phyloP scores from a whole-genome alignment of 2,888 invertebrate species.

The Linyphia triangularis region DNA sequence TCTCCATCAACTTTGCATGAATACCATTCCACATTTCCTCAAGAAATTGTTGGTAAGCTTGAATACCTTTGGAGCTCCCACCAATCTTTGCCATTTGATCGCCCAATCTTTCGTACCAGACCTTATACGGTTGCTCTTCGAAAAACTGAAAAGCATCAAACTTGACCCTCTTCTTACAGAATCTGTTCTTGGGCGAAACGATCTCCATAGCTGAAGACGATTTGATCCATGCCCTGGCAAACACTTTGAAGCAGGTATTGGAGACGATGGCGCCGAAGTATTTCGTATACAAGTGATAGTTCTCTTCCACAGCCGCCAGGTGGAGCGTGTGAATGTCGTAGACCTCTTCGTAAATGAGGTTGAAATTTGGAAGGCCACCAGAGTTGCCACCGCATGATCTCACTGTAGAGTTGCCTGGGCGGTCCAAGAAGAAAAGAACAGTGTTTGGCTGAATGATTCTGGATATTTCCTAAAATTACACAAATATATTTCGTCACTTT shows the following conservation, averaged over 20 bases:
- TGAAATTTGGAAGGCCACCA: not conserved
- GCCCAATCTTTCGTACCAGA: not conserved
- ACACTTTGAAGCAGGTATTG: slow-evolving; percentile 16
- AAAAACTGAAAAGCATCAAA: not conserved
- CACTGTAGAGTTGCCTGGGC: not conserved
- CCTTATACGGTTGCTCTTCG: not conserved
- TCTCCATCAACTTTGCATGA: not conserved
- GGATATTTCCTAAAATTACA: not conserved
- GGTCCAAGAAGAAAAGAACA: slow-evolving; percentile 15
- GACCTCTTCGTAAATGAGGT: not conserved
- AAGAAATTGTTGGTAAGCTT: not conserved
- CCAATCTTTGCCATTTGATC: not conserved
- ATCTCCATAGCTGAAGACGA: not conserved
- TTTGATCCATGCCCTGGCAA: not conserved
- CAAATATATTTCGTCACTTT: not conserved
- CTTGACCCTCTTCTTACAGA: not conserved
- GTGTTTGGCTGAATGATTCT: not conserved
- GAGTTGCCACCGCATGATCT: not conserved
- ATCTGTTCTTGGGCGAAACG: not conserved
- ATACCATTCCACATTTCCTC: not conserved
- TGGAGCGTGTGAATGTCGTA: not conserved
- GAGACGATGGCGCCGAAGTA: not conserved
- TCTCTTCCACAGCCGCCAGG: not conserved
- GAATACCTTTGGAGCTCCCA: not conserved
- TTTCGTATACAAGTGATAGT: not conserved